Evolutionary conservation across 2,797 vertebrate genomes (phyloP).

Genomic region (Peromyscus attwateri): DNA sequence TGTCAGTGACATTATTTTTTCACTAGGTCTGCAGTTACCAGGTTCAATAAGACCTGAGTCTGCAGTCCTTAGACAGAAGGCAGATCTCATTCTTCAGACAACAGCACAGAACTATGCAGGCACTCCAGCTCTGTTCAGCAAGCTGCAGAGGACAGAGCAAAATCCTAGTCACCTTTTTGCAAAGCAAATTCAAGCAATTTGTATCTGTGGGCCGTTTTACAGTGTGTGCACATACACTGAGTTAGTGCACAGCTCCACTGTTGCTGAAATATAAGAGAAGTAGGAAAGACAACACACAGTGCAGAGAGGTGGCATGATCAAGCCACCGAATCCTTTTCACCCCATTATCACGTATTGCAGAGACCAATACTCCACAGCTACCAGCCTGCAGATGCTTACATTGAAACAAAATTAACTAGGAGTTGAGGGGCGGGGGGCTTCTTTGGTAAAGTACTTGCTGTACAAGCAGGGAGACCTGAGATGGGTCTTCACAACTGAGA

Average conservation of each 20-base stretch:
- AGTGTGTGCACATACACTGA: not conserved
- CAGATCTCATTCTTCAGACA: not conserved
- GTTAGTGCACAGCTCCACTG: conserved; percentile 56
- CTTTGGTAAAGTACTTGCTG: not conserved
- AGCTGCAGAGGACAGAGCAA: conserved; percentile 52
- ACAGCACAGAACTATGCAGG: not conserved
- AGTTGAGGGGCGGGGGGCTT: too few species aligned
- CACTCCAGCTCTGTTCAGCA: not conserved
- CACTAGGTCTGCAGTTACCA: not conserved
- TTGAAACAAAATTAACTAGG: not conserved
- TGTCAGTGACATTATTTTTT: not conserved
- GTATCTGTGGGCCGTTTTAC: conserved; percentile 72
- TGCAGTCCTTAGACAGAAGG: not conserved
- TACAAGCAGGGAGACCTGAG: not conserved
- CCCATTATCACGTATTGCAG: not conserved
- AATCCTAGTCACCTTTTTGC: conserved; percentile 72
- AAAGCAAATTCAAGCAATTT: conserved; percentile 76
- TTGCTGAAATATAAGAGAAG: not conserved
- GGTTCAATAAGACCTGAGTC: not conserved
- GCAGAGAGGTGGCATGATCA: not conserved
- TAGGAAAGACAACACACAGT: not conserved
- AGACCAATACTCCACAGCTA: not conserved
- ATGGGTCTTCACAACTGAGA: not conserved
- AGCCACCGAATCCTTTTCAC: not conserved
- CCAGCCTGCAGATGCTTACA: not conserved